Base-by-base conservation (phyloP, 2,113 vertebrate genomes). In the Osmerus eperlanus region DNA sequence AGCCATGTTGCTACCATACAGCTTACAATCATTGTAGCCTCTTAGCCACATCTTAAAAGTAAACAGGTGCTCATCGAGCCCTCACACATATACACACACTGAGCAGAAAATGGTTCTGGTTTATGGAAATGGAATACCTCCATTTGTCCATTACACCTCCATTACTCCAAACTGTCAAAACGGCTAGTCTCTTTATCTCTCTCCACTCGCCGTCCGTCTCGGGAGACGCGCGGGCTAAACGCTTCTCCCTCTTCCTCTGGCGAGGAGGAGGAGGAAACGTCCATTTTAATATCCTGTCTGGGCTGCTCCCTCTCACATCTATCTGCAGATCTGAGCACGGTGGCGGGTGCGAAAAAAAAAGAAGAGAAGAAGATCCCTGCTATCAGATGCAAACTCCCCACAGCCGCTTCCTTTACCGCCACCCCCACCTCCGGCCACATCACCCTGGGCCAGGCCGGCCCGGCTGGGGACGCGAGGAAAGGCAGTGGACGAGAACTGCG, bases 241-340 rank as follows among this genome's bases (percentile, higher is more conserved):
- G 4, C 32, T 36, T 36, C 7, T 3, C 75, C 81, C 68, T 76
- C 76, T 74, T 83, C 74, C 84, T 70, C 77, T 88, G 84, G 81
- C 78, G 76, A 8, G 74, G 77, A 81, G 83, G 25, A 83, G 55
- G 55, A 83, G 83, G 84, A 89, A 87, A 84, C 76, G 85, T 90
- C 86, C 82, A 85, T 87, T 84, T 78, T 85, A 90, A 89, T 90
- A 89, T 90, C 89, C 89, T 90, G 87, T 89, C 55, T 15, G 16
- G 16, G 55, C 55, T 1, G 15, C 55, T 56, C 55, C 18, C 55
- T 56, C 78, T 73, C 60, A 70, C 72, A 25, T 84, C 81, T 89
- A 89, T 90, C 89, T 83, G 83, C 59, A 70, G 79, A 90, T 90
- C 89, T 88, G 74, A 77, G 84, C 84, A 73, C 71, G 76, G 81